Evolutionary conservation across 2,113 vertebrate species (phyloP).

Genomic region (Bubalus kerabau): DNA sequence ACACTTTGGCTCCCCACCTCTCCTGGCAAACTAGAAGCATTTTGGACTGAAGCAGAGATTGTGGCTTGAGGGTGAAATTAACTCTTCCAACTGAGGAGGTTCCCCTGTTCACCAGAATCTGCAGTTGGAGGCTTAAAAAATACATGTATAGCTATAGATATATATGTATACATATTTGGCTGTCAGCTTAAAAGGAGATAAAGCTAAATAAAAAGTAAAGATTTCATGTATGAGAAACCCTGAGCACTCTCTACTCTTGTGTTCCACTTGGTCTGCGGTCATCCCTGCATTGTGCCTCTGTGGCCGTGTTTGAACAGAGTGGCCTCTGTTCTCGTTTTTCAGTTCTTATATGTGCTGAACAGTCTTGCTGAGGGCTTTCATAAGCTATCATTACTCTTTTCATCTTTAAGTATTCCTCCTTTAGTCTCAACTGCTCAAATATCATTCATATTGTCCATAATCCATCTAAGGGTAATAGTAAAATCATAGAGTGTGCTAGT

Average conservation of each 20-base stretch:
- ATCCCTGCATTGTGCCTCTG: conserved; percentile 7
- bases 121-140: neutral
- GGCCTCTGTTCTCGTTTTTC: conserved; percentile 47
- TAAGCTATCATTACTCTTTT: conserved; percentile 55
- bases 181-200: conserved; percentile 24
- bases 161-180: neutral
- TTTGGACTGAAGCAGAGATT: conserved; percentile 31
- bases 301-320: conserved; percentile 14
- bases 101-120: neutral
- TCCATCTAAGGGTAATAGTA: conserved; percentile 41
- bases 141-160: neutral
- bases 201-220: neutral
- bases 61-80: conserved; percentile 43
- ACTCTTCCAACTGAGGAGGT: conserved; percentile 29
- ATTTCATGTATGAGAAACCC: neutral
- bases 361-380: conserved; percentile 33
- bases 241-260: neutral
- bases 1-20: neutral
- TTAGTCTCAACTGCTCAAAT: conserved; percentile 55
- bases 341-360: conserved; percentile 50
- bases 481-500: conserved; percentile 32
- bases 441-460: conserved; percentile 51
- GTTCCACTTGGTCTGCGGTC: neutral
- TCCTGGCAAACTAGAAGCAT: conserved; percentile 46
- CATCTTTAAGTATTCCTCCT: conserved; percentile 41